Percentiles rank a stretch among this genome's conserved stretches.
Conservation (phyloP, 2,797 vertebrate genomes). For the Macropus fuliginosus region DNA sequence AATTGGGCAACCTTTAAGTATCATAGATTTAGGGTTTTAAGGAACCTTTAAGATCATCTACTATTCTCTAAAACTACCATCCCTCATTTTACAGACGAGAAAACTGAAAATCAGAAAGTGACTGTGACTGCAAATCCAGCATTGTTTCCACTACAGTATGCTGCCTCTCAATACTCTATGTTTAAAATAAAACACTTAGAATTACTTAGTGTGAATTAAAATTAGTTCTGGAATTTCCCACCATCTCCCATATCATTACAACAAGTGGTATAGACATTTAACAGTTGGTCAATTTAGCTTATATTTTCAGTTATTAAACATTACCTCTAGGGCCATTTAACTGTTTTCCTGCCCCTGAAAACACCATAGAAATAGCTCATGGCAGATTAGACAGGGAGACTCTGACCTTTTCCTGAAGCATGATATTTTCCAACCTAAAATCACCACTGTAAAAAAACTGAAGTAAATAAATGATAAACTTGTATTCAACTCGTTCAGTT, state of each 20-base stretch:
- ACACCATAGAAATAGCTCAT: slow-evolving; percentile 65
- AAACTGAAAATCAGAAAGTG: neutral
- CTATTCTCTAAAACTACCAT: neutral
- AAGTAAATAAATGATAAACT: slow-evolving; percentile 39
- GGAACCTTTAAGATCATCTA: neutral
- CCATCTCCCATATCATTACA: slow-evolving; percentile 58
- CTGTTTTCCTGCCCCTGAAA: slow-evolving; percentile 65
- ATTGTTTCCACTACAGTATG: neutral
- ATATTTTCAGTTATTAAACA: slow-evolving; percentile 78
- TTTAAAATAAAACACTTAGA: slow-evolving; percentile 75
- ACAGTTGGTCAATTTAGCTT: slow-evolving; percentile 79
- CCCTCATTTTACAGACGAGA: neutral
- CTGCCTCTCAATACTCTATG: neutral
- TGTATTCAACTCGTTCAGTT: neutral
- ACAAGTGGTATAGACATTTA: slow-evolving; percentile 61
- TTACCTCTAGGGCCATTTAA: slow-evolving; percentile 75
- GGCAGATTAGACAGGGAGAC: slow-evolving; percentile 53
- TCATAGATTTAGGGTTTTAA: neutral
- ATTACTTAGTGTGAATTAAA: slow-evolving; percentile 77
- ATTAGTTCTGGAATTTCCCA: slow-evolving; percentile 75
- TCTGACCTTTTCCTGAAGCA: slow-evolving; percentile 62
- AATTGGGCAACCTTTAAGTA: slow-evolving; percentile 61
- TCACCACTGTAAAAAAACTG: slow-evolving; percentile 51
- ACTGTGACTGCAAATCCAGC: neutral
- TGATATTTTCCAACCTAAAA: slow-evolving; percentile 32